A percentile compares a stretch with the other conserved stretches of the same genome.
Evolutionary conservation across 2,888 invertebrate species (phyloP).

Genomic region (Sesamia inferens): DNA sequence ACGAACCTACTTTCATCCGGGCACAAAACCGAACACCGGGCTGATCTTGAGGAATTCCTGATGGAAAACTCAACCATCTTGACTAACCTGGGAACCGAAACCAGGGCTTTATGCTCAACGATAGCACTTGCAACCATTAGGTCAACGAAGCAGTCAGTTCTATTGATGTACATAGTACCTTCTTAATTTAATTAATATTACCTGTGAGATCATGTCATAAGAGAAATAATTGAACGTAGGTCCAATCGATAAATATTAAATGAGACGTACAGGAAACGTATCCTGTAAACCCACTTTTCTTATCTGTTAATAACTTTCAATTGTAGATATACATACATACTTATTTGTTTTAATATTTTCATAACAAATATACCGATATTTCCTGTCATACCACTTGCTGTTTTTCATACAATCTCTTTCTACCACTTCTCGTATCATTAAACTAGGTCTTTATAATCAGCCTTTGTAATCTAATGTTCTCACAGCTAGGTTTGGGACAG

Average conservation of each 20-base stretch:
- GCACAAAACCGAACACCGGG: no score
- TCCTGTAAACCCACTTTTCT: slow-evolving; percentile 38
- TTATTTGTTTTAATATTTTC: slow-evolving; percentile 7
- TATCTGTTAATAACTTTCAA: slow-evolving; percentile 42
- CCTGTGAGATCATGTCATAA: not conserved
- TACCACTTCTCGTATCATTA: not conserved
- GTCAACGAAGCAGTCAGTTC: not conserved
- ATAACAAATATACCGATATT: not conserved
- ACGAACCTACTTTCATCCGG: no score
- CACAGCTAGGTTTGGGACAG: no score
- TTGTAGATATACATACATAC: slow-evolving; percentile 2
- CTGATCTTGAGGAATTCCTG: no score
- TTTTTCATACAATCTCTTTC: not conserved
- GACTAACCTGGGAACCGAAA: no score
- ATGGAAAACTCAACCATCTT: no score
- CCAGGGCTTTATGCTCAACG: no score
- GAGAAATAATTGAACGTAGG: not conserved
- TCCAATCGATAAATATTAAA: slow-evolving; percentile 15
- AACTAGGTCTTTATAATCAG: not conserved
- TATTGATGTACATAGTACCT: not conserved
- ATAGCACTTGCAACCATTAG: not conserved
- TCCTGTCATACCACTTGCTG: slow-evolving; percentile 10
- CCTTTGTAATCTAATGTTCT: no score
- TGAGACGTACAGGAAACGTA: slow-evolving; percentile 28
- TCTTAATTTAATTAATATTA: not conserved